Evolutionary conservation across 2,113 vertebrate species (phyloP).

Genomic region (Petaurus breviceps): DNA sequence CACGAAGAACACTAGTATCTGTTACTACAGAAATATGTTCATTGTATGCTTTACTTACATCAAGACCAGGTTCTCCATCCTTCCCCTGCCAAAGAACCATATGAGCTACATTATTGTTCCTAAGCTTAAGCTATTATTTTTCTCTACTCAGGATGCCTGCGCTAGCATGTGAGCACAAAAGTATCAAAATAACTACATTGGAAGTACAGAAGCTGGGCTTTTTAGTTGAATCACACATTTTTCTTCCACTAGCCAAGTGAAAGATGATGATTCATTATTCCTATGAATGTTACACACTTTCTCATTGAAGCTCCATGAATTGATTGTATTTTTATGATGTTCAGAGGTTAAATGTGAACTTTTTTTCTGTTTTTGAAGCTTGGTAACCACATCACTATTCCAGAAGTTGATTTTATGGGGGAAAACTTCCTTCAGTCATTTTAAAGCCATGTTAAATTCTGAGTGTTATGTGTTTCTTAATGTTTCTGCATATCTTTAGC

Average conservation of each 20-base stretch:
- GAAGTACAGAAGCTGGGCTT: conserved; percentile 13
- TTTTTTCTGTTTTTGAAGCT: conserved; percentile 13
- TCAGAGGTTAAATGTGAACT: conserved; percentile 57
- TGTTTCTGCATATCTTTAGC: not conserved
- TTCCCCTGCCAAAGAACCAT: conserved; percentile 91
- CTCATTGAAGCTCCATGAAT: not conserved
- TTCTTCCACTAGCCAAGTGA: not conserved
- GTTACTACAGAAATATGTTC: conserved; percentile 55
- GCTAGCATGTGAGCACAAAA: conserved; percentile 53
- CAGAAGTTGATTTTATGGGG: conserved; percentile 37
- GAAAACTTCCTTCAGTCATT: conserved; percentile 22
- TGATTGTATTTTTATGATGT: not conserved
- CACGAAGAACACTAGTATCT: conserved; percentile 57
- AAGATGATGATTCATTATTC: not conserved
- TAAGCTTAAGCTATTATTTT: conserved; percentile 45
- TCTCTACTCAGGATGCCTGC: not conserved
- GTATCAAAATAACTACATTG: not conserved
- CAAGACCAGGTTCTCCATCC: conserved; percentile 95
- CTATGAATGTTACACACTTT: not conserved
- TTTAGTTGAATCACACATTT: not conserved
- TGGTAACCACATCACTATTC: not conserved
- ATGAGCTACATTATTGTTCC: conserved; percentile 80
- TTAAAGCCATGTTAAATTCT: not conserved
- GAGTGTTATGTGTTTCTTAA: not conserved
- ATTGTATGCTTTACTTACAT: conserved; percentile 90